These are phyloP conservation scores for Neostethus bicornis DNA, from an alignment of 2,797 vertebrate genomes.

Conservation along the genomic window DNA sequence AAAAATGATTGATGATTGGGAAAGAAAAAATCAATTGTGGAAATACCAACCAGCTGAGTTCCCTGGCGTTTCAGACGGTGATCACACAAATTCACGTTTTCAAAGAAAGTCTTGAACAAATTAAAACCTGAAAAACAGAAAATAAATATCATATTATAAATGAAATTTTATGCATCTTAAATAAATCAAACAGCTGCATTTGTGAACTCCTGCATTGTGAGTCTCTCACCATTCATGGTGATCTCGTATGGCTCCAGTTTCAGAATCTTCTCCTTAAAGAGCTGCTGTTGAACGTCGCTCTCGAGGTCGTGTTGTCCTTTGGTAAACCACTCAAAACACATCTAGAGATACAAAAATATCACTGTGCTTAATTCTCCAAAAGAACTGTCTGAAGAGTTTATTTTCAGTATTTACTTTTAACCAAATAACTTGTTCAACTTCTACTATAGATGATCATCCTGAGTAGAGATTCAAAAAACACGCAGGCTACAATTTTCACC, in stretches of 20 bases:
- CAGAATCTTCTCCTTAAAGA: conserved; percentile 98
- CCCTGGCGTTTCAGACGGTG: conserved; percentile 98
- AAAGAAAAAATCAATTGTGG: background rate
- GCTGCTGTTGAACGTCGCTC: conserved; percentile 97
- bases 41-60: conserved; percentile 87
- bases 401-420: too few relatives aligned
- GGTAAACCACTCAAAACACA: conserved; percentile 99
- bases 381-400: too few relatives aligned
- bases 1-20: too few relatives aligned
- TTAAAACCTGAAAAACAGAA: conserved; percentile 86
- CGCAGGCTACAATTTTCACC: too few relatives aligned
- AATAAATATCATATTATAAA: too few relatives aligned
- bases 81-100: conserved; percentile 98
- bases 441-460: too few relatives aligned
- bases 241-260: conserved; percentile 98
- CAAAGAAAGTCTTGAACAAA: conserved; percentile 99
- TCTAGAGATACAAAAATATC: conserved; percentile 72
- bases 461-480: too few relatives aligned
- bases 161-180: too few relatives aligned
- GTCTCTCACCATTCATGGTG: conserved; percentile 93
- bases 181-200: conserved; percentile 2
- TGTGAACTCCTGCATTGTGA: background rate
- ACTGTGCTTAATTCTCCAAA: background rate
- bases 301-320: conserved; percentile 98
- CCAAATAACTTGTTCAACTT: too few relatives aligned